A percentile compares a stretch with the other conserved stretches of the same genome.
phyloP scores from a whole-genome alignment of 1,140 invertebrate species.

The Trachymyrmex septentrionalis region DNA sequence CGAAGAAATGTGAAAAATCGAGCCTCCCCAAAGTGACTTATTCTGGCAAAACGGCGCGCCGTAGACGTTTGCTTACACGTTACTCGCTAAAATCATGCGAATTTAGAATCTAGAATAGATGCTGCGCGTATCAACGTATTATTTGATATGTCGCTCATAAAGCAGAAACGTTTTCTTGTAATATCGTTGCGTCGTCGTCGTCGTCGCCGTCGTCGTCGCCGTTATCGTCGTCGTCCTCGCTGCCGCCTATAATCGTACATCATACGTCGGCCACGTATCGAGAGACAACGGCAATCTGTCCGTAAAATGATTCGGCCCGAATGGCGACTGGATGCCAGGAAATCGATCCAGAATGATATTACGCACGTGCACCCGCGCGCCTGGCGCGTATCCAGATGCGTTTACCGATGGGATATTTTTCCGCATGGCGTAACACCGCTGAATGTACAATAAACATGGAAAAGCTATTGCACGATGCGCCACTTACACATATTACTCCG shows the following conservation, averaged over 20 bases:
- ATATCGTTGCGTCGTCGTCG: conserved; percentile 7
- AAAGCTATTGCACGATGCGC: conserved; percentile 53
- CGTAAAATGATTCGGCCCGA: conserved; percentile 59
- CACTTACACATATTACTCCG: conserved; percentile 36
- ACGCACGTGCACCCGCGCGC: conserved; percentile 53
- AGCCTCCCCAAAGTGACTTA: neutral
- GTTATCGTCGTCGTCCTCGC: neutral
- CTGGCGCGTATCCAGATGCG: conserved; percentile 73
- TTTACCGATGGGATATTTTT: conserved; percentile 76
- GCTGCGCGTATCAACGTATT: conserved; percentile 40
- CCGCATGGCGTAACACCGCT: conserved; percentile 60
- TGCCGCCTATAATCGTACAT: conserved; percentile 54
- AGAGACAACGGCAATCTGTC: conserved; percentile 62
- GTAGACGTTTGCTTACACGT: conserved; percentile 21
- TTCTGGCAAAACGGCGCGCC: conserved; percentile 16
- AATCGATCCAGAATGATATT: conserved; percentile 74
- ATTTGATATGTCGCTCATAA: conserved; percentile 58
- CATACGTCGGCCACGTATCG: conserved; percentile 41
- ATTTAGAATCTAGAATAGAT: neutral
- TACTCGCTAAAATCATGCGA: conserved; percentile 23
- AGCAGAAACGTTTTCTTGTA: conserved; percentile 25
- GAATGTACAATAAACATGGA: conserved; percentile 61
- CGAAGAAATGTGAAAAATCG: neutral
- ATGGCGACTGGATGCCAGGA: conserved; percentile 63
- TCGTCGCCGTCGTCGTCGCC: neutral